phyloP scores from a whole-genome alignment of 2,888 invertebrate genomes.

The Meandrusa payeni region DNA sequence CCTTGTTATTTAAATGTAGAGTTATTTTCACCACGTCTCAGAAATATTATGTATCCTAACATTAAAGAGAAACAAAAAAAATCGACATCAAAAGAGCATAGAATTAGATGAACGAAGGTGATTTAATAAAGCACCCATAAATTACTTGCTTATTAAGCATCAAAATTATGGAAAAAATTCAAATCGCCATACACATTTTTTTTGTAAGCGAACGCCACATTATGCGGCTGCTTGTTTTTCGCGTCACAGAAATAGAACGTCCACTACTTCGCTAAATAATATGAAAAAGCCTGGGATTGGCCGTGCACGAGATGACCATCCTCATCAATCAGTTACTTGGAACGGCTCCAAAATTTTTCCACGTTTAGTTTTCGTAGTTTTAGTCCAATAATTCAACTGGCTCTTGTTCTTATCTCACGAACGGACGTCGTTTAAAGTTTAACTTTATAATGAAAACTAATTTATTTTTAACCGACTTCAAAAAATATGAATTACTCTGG shows the following conservation, averaged over 20 bases:
- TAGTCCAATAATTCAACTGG: conserved; percentile 69
- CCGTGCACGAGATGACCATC: conserved; percentile 80
- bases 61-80: no score
- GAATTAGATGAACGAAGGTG: neutral
- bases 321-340: conserved; percentile 81
- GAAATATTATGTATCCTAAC: no score
- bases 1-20: no score
- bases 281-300: conserved; percentile 79
- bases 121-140: neutral
- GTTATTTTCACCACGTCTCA: no score
- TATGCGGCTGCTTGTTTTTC: conserved; percentile 73
- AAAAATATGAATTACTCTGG: no score
- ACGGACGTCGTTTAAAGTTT: conserved; percentile 33
- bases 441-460: conserved; percentile 13
- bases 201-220: conserved; percentile 55
- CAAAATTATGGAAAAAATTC: neutral
- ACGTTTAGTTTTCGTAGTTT: conserved; percentile 77
- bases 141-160: neutral
- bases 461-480: neutral
- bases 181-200: conserved; percentile 33
- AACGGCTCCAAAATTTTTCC: conserved; percentile 77
- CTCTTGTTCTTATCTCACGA: conserved; percentile 48
- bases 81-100: neutral
- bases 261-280: conserved; percentile 79
- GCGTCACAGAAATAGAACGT: conserved; percentile 75